phyloP scores from a whole-genome alignment of 2,888 invertebrate genomes.

The Priocnemis perturbator region DNA sequence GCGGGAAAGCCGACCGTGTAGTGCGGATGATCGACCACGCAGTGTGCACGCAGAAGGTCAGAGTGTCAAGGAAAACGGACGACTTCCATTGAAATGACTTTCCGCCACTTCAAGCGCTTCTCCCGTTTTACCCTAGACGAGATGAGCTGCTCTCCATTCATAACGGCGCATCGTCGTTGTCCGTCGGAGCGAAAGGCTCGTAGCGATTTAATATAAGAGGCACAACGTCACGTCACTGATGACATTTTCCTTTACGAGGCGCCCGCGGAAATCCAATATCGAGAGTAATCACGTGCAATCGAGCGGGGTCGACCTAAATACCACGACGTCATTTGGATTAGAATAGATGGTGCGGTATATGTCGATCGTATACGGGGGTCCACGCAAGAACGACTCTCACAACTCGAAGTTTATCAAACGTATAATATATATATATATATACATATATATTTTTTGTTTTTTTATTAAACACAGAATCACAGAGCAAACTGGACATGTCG shows the following conservation, averaged over 20 bases:
- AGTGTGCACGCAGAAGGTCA: too few relatives aligned
- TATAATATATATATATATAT: not conserved
- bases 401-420: slow-evolving; percentile 33
- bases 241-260: slow-evolving; percentile 33
- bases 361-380: slow-evolving; percentile 1
- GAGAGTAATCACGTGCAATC: slow-evolving; percentile 37
- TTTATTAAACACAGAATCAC: slow-evolving; percentile 74
- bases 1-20: too few relatives aligned
- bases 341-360: slow-evolving; percentile 12
- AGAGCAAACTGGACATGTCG: slow-evolving; percentile 73
- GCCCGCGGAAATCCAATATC: slow-evolving; percentile 43
- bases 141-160: too few relatives aligned
- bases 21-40: too few relatives aligned
- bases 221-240: slow-evolving; percentile 27
- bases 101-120: too few relatives aligned
- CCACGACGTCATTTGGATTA: slow-evolving; percentile 29
- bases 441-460: slow-evolving; percentile 42
- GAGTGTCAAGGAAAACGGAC: too few relatives aligned
- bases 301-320: slow-evolving; percentile 44
- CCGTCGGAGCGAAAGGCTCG: too few relatives aligned
- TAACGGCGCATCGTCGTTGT: too few relatives aligned
- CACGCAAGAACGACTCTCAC: slow-evolving; percentile 33
- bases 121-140: too few relatives aligned
- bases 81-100: too few relatives aligned
- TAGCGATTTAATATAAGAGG: too few relatives aligned